These are phyloP conservation scores for Edolisoma coerulescens DNA, from an alignment of 2,113 vertebrate genomes.

Conservation along the genomic window DNA sequence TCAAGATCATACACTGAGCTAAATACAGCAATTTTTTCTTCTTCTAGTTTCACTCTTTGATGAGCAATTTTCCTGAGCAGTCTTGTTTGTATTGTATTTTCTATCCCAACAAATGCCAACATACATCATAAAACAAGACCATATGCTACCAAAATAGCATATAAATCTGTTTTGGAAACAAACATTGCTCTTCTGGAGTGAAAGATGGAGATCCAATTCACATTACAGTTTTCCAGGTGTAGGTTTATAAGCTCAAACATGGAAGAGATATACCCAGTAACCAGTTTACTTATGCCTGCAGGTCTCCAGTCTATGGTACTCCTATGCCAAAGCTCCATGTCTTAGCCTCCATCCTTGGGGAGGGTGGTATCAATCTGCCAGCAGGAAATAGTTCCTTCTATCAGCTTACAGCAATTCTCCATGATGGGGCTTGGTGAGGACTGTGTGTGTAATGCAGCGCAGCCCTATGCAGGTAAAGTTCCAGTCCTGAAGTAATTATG, in stretches of 20 bases:
- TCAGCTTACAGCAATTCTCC: not conserved
- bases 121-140: not conserved
- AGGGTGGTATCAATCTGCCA: not conserved
- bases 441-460: not conserved
- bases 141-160: not conserved
- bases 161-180: not conserved
- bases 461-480: not conserved
- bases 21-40: not conserved
- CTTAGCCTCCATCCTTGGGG: not conserved
- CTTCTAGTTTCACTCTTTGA: not conserved
- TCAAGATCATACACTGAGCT: not conserved
- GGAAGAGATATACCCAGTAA: not conserved
- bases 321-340: not conserved
- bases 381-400: not conserved
- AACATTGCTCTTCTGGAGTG: not conserved
- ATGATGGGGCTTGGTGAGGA: fast-evolving
- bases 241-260: not conserved
- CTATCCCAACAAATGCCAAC: not conserved
- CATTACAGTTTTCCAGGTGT: not conserved
- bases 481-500: not conserved
- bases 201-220: not conserved
- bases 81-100: not conserved
- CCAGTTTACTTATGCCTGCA: not conserved
- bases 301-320: not conserved
- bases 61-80: not conserved